Evolutionary conservation across 1,140 invertebrate genomes (phyloP), one percentile per base, ranked within the genome.

Genomic region (Drosophila guanche): DNA sequence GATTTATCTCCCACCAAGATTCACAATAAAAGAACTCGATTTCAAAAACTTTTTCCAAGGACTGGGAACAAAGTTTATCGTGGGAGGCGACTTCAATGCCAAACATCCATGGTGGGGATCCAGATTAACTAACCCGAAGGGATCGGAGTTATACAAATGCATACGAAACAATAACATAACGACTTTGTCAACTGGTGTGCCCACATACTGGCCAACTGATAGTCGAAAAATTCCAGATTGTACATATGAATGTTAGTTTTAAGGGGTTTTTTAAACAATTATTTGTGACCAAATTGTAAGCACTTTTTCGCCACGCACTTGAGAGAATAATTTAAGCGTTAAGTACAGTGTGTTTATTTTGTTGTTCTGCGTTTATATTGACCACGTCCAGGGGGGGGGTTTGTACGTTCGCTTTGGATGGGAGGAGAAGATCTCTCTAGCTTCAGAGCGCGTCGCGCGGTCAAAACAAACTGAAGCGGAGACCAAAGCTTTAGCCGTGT

Each of bases 391-490:
- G 48, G 53, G 61, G 58, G 53, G 61, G 58, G 33, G 41, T 53
- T 16, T 2, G 16, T 8, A 10, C 8, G 29, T 33, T 37, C 41
- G 59, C 47, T 74, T 77, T 74, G 76, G 45, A 56, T 37, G 10
- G 33, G 33, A 37, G 33, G 33, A 37, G 33, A 10, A 37, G 33
- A 37, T 37, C 10, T 37, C 10, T 37, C 59, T 47, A 60, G 61
- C 58, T 72, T 60, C 83, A 59, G 61, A 70, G 37, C 78, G 52
- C 23, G 70, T 54, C 47, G 81, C 78, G 46, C 70, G 70, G 59
- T 69, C 58, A 76, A 88, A 75, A 67, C 81, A 62, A 86, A 86
- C 83, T 86, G 77, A 88, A 77, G 67, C 71, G 57, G 66, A 61
- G 63, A 69, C 53, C 27, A 22, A 65, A 68, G 29, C 59, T 23